phyloP scores from a whole-genome alignment of 2,888 invertebrate species.

The Blera fallax region DNA sequence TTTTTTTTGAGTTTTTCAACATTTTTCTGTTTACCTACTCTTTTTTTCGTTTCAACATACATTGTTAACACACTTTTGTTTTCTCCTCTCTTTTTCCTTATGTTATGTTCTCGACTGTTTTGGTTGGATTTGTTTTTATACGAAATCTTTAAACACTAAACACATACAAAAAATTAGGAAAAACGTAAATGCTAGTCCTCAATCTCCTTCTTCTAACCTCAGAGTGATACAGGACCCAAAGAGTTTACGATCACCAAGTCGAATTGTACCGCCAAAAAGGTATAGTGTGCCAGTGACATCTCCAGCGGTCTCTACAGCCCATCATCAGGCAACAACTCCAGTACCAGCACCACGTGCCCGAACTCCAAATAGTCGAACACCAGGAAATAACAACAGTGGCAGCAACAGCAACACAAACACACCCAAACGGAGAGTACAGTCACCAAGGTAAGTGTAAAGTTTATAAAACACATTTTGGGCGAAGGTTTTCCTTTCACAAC shows the following conservation, averaged over 20 bases:
- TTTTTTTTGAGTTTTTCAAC: background rate
- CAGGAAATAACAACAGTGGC: slow-evolving; percentile 40
- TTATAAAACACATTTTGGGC: background rate
- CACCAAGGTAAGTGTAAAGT: slow-evolving; percentile 78
- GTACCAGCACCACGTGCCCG: slow-evolving; percentile 75
- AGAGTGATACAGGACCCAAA: slow-evolving; percentile 78
- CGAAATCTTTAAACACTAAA: slow-evolving; percentile 44
- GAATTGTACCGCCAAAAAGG: slow-evolving; percentile 81
- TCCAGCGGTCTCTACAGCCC: slow-evolving; percentile 47
- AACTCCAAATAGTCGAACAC: slow-evolving; percentile 77
- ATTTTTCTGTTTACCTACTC: slow-evolving; percentile 1
- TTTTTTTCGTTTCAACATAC: slow-evolving; percentile 29
- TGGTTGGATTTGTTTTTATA: slow-evolving; percentile 54
- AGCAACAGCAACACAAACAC: slow-evolving; percentile 77
- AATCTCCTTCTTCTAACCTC: slow-evolving; percentile 77
- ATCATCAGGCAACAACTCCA: slow-evolving; percentile 71
- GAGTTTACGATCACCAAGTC: slow-evolving; percentile 80
- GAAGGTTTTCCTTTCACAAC: too few relatives aligned
- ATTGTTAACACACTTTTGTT: slow-evolving; percentile 46
- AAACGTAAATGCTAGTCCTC: slow-evolving; percentile 73
- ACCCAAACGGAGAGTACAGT: slow-evolving; percentile 80
- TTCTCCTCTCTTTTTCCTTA: slow-evolving; percentile 68
- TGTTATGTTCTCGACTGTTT: slow-evolving; percentile 57
- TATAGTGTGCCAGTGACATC: slow-evolving; percentile 77
- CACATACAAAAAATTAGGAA: slow-evolving; percentile 69